These are phyloP conservation scores for Hesperophylax magnus DNA, from an alignment of 1,140 invertebrate genomes.

Conservation along the genomic window DNA sequence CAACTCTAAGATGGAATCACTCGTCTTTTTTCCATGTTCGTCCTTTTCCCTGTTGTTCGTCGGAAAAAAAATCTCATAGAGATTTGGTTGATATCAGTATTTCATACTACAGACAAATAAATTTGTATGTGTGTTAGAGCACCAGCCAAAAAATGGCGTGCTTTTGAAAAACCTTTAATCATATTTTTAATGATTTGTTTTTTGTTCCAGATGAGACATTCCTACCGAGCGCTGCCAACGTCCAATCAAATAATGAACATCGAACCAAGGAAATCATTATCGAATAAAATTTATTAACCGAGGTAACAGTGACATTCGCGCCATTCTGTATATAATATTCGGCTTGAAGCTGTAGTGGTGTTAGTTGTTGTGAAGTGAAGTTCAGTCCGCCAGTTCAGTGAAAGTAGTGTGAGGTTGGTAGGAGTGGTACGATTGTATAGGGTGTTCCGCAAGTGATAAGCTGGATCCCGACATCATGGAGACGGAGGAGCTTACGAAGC, in stretches of 20 bases:
- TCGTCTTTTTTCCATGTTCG: too few relatives aligned
- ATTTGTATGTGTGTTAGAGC: too few relatives aligned
- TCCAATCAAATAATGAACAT: neutral
- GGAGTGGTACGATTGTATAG: neutral
- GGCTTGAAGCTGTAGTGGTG: too few relatives aligned
- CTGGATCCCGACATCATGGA: conserved; percentile 75
- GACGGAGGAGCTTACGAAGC: conserved; percentile 89
- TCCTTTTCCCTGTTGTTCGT: too few relatives aligned
- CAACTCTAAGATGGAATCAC: too few relatives aligned
- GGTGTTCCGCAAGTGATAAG: conserved; percentile 21
- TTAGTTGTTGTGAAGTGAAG: neutral
- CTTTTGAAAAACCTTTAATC: too few relatives aligned
- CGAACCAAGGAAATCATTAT: neutral
- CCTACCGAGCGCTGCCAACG: neutral
- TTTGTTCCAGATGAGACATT: conserved; percentile 24
- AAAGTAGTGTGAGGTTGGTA: neutral
- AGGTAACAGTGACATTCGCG: neutral
- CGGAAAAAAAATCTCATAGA: too few relatives aligned
- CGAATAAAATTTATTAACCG: neutral
- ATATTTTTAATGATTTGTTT: neutral
- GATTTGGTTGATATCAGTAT: too few relatives aligned
- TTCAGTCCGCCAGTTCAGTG: neutral
- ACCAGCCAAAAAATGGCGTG: too few relatives aligned
- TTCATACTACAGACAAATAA: too few relatives aligned
- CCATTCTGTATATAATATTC: neutral